Percentiles rank a stretch among this genome's conserved stretches.
Evolutionary conservation across 2,888 invertebrate species (phyloP).

Genomic region (Heliconius sara): DNA sequence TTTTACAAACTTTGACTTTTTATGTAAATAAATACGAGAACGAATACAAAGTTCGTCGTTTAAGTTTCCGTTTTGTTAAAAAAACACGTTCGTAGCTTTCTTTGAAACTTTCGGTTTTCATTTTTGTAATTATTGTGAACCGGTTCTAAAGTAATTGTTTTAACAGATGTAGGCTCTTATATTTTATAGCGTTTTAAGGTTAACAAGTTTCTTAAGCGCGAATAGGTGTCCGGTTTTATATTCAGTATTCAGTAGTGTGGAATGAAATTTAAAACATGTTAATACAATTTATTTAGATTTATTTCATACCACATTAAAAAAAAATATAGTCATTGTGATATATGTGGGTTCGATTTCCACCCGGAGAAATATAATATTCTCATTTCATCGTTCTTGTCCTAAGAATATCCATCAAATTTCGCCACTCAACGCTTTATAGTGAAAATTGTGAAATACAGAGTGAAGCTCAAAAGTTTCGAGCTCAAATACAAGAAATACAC

Average conservation of each 20-base stretch:
- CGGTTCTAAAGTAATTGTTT: not conserved
- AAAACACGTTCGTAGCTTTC: slow-evolving; percentile 33
- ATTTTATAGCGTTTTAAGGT: not conserved
- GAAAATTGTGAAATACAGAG: not conserved
- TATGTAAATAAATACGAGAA: slow-evolving; percentile 40
- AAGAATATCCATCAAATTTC: too few species aligned
- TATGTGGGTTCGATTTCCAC: too few species aligned
- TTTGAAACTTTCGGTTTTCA: slow-evolving; percentile 22
- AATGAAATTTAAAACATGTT: too few species aligned
- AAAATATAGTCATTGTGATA: too few species aligned
- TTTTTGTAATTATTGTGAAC: slow-evolving; percentile 27
- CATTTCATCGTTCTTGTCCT: too few species aligned
- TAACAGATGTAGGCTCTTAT: not conserved
- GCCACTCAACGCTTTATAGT: too few species aligned
- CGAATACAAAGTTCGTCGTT: slow-evolving; percentile 37
- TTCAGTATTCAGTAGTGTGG: too few species aligned
- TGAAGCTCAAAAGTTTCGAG: not conserved
- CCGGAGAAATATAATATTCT: too few species aligned
- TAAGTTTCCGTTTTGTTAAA: slow-evolving; percentile 37
- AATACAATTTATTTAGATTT: too few species aligned
- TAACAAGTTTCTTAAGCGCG: not conserved
- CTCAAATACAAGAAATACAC: too few species aligned
- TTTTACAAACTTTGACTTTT: slow-evolving; percentile 38
- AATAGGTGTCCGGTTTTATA: too few species aligned
- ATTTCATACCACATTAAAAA: too few species aligned